Evolutionary conservation across 2,888 invertebrate genomes (phyloP).

Genomic region (Brachyopa scutellaris): DNA sequence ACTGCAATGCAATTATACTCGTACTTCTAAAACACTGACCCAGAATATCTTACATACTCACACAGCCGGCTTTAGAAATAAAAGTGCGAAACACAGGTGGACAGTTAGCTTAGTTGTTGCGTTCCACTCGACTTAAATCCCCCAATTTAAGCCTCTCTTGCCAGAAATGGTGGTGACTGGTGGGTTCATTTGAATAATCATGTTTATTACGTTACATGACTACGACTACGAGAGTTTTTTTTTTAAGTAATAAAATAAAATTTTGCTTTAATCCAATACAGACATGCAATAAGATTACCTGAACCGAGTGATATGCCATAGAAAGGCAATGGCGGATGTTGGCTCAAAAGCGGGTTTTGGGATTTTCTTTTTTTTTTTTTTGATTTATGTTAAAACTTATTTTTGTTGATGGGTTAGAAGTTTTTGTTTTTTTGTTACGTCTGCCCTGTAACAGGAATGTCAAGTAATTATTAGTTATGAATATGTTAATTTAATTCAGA

Average conservation of each 20-base stretch:
- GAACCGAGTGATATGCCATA: background rate
- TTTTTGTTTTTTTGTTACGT: background rate
- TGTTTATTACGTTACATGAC: constrained; percentile 16
- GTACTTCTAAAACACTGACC: constrained; percentile 59
- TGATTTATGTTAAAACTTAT: background rate
- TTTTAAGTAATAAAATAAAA: background rate
- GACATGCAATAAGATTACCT: constrained; percentile 14
- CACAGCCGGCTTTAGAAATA: background rate
- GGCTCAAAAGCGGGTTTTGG: constrained; percentile 33
- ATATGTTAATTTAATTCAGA: constrained; percentile 21
- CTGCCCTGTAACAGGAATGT: constrained; percentile 4
- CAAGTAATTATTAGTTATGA: constrained; percentile 23
- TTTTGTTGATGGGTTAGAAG: background rate
- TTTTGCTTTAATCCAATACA: constrained; percentile 22
- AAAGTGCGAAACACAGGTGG: constrained; percentile 42
- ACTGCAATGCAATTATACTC: constrained; percentile 56
- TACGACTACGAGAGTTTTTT: background rate
- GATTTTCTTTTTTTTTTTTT: background rate
- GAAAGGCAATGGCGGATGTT: constrained; percentile 51
- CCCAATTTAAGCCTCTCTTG: constrained; percentile 18
- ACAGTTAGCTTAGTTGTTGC: too few species aligned
- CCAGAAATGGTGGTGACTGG: constrained; percentile 26
- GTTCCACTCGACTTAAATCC: constrained; percentile 28
- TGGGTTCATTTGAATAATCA: constrained; percentile 46
- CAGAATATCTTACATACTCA: constrained; percentile 52